phyloP scores from a whole-genome alignment of 1,140 invertebrate species.

The Reticulitermes speratus region DNA sequence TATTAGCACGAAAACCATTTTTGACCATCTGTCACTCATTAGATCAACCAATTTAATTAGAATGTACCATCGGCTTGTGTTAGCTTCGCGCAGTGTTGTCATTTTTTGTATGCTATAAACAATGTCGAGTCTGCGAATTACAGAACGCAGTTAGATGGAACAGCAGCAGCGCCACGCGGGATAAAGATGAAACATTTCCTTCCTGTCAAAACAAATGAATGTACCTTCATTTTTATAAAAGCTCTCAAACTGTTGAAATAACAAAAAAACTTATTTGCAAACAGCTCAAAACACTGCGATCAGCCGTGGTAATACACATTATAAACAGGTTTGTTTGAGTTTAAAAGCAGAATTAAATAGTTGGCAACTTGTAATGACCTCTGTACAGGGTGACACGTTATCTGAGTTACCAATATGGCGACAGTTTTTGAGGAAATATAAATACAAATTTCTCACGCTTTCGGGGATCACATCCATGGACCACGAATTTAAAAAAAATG shows the following conservation, averaged over 20 bases:
- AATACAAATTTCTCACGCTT: too few relatives aligned
- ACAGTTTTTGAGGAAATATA: too few relatives aligned
- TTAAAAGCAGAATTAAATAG: too few relatives aligned
- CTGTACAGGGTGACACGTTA: too few relatives aligned
- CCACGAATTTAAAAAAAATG: too few relatives aligned
- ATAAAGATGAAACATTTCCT: conserved; percentile 1
- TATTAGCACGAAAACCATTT: conserved; percentile 6
- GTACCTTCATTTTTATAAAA: neutral
- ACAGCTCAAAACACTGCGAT: neutral
- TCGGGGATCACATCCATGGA: too few relatives aligned
- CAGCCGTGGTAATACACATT: too few relatives aligned
- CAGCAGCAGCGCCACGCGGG: neutral
- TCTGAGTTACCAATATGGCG: too few relatives aligned
- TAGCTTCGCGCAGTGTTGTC: neutral
- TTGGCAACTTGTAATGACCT: too few relatives aligned
- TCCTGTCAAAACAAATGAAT: neutral
- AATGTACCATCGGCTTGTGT: neutral
- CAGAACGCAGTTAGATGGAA: neutral
- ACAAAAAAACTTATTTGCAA: neutral
- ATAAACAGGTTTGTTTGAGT: too few relatives aligned
- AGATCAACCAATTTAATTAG: neutral
- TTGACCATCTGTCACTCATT: neutral
- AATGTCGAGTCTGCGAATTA: neutral
- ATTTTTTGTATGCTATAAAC: neutral
- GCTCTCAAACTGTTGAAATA: neutral